phyloP scores from a whole-genome alignment of 2,797 vertebrate species.

The Cetoscarus ocellatus region DNA sequence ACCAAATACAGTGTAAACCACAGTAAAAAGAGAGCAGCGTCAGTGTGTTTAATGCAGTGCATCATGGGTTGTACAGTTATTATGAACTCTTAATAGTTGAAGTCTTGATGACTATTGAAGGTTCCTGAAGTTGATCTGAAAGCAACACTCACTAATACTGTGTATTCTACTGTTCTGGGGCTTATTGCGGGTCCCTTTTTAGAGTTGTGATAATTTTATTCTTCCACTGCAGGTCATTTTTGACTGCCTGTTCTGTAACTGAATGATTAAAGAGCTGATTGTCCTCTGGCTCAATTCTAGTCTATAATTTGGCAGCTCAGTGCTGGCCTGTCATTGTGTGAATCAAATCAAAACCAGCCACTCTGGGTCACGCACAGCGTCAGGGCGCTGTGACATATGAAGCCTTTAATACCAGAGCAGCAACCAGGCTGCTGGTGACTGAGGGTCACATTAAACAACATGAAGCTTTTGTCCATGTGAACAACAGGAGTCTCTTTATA shows the following conservation, averaged over 20 bases:
- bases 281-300: fast-evolving
- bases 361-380: background rate
- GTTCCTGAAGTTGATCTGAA: background rate
- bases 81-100: no score
- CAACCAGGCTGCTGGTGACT: background rate
- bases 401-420: background rate
- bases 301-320: background rate
- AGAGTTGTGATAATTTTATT: background rate
- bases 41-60: no score
- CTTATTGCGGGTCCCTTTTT: background rate
- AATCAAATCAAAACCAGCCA: background rate
- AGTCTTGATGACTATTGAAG: no score
- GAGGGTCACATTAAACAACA: constrained; percentile 31
- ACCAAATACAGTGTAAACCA: no score
- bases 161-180: background rate
- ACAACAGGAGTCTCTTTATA: background rate
- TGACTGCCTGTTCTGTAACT: background rate
- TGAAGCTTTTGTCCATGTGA: background rate
- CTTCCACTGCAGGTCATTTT: background rate
- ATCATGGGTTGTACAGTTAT: no score
- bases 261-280: background rate
- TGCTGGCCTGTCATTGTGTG: background rate
- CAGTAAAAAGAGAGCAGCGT: no score
- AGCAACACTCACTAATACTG: background rate
- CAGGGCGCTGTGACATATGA: background rate